phyloP scores from a whole-genome alignment of 2,797 vertebrate species.

The Channallabes apus region DNA sequence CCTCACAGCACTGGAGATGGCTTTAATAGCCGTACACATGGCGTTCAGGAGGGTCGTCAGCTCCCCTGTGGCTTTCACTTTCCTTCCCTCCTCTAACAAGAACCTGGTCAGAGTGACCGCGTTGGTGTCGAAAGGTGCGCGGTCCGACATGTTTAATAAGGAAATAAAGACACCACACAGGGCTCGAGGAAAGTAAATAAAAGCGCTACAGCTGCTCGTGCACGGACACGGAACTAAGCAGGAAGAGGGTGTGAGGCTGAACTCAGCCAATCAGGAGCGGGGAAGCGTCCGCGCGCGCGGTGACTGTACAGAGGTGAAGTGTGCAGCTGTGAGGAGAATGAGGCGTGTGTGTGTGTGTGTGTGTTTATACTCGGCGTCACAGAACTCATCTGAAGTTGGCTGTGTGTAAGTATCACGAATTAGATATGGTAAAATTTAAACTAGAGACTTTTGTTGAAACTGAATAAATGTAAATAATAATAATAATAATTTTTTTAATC shows the following conservation, averaged over 20 bases:
- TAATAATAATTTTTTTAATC: background rate
- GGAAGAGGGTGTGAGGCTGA: background rate
- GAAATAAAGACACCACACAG: background rate
- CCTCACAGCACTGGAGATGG: constrained; percentile 90
- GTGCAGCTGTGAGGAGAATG: too few species aligned
- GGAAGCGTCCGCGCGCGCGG: background rate
- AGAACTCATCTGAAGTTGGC: background rate
- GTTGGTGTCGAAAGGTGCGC: constrained; percentile 85
- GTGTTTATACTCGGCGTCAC: background rate
- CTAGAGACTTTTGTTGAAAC: background rate
- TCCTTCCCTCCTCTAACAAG: constrained; percentile 87
- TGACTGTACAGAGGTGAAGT: too few species aligned
- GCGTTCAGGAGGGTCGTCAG: constrained; percentile 90
- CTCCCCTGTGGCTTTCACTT: constrained; percentile 85
- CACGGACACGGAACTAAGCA: constrained; percentile 21
- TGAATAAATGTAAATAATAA: too few species aligned
- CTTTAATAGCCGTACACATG: constrained; percentile 88
- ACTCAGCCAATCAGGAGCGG: constrained; percentile 9
- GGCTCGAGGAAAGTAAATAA: background rate
- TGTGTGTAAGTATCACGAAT: background rate
- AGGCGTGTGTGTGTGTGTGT: too few species aligned
- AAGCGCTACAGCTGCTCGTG: background rate
- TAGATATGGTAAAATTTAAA: too few species aligned
- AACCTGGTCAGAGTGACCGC: constrained; percentile 91
- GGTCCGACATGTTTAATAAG: constrained; percentile 79